Evolutionary conservation across 2,797 vertebrate genomes (phyloP).

Genomic region (Karalla daura): DNA sequence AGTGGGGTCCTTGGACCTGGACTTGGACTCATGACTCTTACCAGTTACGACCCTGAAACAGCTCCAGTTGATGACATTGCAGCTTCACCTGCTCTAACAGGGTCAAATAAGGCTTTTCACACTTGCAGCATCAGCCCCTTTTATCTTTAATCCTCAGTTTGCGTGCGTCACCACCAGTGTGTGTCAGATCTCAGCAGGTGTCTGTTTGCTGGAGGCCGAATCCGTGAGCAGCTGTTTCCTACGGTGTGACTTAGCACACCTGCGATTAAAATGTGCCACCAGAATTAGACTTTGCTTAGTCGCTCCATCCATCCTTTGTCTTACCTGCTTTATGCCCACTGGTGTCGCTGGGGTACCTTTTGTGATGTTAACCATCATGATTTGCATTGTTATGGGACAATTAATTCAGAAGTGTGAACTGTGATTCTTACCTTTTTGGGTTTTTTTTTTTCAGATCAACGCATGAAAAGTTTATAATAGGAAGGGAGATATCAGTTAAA

Average conservation of each 20-base stretch:
- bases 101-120: conserved; percentile 50
- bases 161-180: conserved; percentile 5
- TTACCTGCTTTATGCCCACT: too few species aligned
- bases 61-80: conserved; percentile 41
- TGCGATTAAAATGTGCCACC: not conserved
- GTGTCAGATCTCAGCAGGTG: conserved; percentile 37
- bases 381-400: not conserved
- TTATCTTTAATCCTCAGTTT: conserved; percentile 45
- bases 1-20: too few species aligned
- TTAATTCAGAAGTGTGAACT: too few species aligned
- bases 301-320: too few species aligned
- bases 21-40: not conserved
- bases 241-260: not conserved
- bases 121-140: conserved; percentile 17
- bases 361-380: not conserved
- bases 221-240: conserved; percentile 25
- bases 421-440: too few species aligned
- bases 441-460: too few species aligned
- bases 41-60: conserved; percentile 7
- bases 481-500: too few species aligned
- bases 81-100: conserved; percentile 48
- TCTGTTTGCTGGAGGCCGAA: conserved; percentile 12
- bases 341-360: too few species aligned
- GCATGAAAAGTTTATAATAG: too few species aligned
- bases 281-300: too few species aligned